These are phyloP conservation scores for Masticophis lateralis DNA, from an alignment of 2,797 vertebrate species.

Conservation along the genomic window DNA sequence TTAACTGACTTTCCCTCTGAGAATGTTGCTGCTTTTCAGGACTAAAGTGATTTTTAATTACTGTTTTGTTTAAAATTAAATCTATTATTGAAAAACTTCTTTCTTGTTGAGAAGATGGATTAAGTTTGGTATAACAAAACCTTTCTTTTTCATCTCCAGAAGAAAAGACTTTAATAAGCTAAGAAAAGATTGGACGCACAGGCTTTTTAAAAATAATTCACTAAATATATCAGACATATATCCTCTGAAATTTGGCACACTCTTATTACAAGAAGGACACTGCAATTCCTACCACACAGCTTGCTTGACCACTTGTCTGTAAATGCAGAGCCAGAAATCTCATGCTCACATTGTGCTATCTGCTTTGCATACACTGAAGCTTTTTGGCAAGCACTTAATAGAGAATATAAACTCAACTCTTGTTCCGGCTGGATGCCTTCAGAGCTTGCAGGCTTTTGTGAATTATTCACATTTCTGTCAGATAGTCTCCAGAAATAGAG, in stretches of 20 bases:
- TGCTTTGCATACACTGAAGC: constrained; percentile 56
- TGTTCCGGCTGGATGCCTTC: background rate
- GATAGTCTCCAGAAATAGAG: background rate
- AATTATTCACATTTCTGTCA: background rate
- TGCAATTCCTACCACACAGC: constrained; percentile 64
- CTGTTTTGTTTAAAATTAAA: too few relatives aligned
- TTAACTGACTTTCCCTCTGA: constrained; percentile 20
- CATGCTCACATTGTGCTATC: constrained; percentile 43
- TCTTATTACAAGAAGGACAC: constrained; percentile 60
- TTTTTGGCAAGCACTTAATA: constrained; percentile 59
- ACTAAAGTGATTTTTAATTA: constrained; percentile 22
- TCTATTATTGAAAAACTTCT: constrained; percentile 36
- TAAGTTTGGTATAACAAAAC: background rate
- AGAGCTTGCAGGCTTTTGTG: constrained; percentile 20
- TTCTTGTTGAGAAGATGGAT: constrained; percentile 35
- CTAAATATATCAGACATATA: constrained; percentile 48
- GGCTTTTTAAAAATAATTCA: constrained; percentile 21
- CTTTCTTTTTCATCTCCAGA: background rate
- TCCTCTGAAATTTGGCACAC: rapidly evolving
- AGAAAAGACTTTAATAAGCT: constrained; percentile 12
- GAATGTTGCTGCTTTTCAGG: constrained; percentile 15
- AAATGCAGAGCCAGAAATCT: constrained; percentile 57
- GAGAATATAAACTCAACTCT: constrained; percentile 30
- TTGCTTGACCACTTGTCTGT: constrained; percentile 68
- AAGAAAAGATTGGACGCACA: background rate